phyloP scores from a whole-genome alignment of 2,797 vertebrate species.

The Aythya fuligula region DNA sequence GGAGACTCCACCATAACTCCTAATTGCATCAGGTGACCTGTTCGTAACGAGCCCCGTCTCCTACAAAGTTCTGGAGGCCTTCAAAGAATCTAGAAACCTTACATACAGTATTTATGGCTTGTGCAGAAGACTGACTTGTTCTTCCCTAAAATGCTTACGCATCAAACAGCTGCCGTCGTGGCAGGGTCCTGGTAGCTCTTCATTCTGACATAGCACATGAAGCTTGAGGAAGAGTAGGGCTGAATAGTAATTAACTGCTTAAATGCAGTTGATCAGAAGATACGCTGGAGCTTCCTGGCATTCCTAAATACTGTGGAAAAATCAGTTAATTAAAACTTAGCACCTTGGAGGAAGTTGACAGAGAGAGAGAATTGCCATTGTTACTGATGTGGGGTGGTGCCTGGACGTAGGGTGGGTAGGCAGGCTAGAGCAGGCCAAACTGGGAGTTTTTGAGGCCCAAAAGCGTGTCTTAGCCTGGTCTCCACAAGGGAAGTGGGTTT shows the following conservation, averaged over 20 bases:
- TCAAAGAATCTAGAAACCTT: slow-evolving; percentile 7
- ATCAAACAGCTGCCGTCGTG: not conserved
- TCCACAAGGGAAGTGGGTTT: not conserved
- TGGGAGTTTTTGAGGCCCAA: not conserved
- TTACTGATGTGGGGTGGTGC: not conserved
- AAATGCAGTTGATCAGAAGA: not conserved
- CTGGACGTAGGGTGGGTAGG: not conserved
- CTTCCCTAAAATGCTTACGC: not conserved
- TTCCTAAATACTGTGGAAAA: not conserved
- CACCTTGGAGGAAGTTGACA: not conserved
- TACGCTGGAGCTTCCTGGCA: not conserved
- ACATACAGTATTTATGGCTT: not conserved
- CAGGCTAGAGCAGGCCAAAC: not conserved
- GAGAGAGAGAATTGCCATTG: not conserved
- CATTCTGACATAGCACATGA: not conserved
- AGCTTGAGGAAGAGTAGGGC: not conserved
- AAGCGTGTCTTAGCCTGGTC: not conserved
- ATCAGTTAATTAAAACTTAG: not conserved
- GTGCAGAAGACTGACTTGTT: not conserved
- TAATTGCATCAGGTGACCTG: slow-evolving; percentile 10
- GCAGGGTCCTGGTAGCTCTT: not conserved
- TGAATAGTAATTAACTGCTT: not conserved
- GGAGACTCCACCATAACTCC: slow-evolving; percentile 4
- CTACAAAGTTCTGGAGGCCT: not conserved
- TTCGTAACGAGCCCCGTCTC: not conserved